Percentiles rank a stretch among this genome's conserved stretches.
Conservation (phyloP, 2,113 vertebrate species). For the Eulemur rufifrons region DNA sequence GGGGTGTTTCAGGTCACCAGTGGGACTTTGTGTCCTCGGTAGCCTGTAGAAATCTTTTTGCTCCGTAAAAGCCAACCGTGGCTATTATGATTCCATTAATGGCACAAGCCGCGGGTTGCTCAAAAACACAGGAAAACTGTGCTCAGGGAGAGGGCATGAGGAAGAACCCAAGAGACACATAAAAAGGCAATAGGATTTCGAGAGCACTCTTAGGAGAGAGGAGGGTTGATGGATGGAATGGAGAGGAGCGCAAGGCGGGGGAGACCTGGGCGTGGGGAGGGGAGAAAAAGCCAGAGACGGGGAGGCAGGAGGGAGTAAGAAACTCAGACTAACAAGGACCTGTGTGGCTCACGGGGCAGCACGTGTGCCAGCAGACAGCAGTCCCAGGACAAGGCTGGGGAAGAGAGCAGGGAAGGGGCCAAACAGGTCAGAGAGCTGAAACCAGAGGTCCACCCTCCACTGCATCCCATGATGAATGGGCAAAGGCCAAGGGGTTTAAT, state of each 20-base stretch:
- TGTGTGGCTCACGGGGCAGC: not conserved
- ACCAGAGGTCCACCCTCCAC: not conserved
- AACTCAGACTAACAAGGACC: not conserved
- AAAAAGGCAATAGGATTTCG: slow-evolving; percentile 57
- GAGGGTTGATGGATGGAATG: not conserved
- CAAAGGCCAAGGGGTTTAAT: slow-evolving; percentile 63
- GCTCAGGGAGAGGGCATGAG: slow-evolving; percentile 26
- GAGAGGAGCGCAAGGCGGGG: not conserved
- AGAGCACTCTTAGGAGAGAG: slow-evolving; percentile 39
- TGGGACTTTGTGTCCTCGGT: not conserved
- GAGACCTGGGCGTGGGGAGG: not conserved
- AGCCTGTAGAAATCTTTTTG: not conserved
- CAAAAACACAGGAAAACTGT: not conserved
- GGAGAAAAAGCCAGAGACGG: not conserved
- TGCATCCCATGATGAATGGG: not conserved
- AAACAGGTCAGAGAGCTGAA: slow-evolving; percentile 6
- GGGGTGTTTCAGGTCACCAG: not conserved
- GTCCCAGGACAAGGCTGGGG: not conserved
- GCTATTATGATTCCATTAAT: slow-evolving; percentile 50
- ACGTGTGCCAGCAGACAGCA: not conserved
- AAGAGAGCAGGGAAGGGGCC: not conserved
- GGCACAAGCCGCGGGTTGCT: not conserved
- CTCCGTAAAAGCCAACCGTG: not conserved
- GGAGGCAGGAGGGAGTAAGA: not conserved
- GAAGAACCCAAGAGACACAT: slow-evolving; percentile 60